phyloP scores from a whole-genome alignment of 2,113 vertebrate species.

The Chaetodon auriga region DNA sequence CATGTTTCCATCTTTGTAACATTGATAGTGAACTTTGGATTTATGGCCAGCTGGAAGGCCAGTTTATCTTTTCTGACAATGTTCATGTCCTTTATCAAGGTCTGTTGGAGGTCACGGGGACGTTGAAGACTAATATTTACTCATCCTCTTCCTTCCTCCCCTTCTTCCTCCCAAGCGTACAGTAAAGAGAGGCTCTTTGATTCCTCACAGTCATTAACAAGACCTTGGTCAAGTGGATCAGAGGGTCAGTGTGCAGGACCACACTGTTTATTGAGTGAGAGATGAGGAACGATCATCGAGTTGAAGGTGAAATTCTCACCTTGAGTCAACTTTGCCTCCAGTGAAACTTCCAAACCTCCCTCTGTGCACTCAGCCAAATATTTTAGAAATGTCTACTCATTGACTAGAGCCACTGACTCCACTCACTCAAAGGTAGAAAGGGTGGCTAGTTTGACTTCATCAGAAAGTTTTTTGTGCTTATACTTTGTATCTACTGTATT shows the following conservation, averaged over 20 bases:
- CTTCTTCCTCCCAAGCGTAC: constrained; percentile 2
- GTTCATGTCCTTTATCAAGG: not conserved
- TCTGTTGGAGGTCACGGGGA: constrained; percentile 21
- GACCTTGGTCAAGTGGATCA: not conserved
- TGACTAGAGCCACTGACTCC: not conserved
- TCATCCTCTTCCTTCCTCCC: constrained; percentile 1
- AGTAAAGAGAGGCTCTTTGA: not conserved
- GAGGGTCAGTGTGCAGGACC: not conserved
- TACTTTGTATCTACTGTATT: too few species aligned
- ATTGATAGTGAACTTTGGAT: too few species aligned
- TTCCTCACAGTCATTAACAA: constrained; percentile 3
- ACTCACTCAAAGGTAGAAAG: too few species aligned
- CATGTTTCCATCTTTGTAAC: not conserved
- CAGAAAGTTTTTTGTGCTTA: too few species aligned
- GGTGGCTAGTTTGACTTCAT: too few species aligned
- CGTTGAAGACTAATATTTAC: constrained; percentile 40
- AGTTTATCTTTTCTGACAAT: constrained; percentile 11
- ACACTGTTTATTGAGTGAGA: not conserved
- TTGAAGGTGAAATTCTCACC: not conserved
- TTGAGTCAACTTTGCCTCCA: not conserved
- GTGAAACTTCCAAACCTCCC: not conserved
- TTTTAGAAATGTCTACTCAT: constrained; percentile 2
- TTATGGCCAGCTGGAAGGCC: not conserved
- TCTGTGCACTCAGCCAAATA: not conserved
- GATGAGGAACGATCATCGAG: not conserved